Base-by-base conservation (phyloP, 1,140 invertebrate genomes). In the Lutraria rhynchaena region DNA sequence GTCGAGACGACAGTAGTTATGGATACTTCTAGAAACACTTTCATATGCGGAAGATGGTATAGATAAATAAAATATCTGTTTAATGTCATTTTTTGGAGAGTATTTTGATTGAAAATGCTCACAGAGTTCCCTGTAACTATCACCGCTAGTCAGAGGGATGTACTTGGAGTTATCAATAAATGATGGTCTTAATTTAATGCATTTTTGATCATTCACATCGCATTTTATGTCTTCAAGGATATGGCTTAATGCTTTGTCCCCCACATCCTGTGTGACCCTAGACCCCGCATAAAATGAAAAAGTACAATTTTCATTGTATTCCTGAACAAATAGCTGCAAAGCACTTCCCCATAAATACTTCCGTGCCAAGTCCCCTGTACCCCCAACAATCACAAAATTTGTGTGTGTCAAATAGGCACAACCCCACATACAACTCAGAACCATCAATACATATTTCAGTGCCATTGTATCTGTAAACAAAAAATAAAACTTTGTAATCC, bases 341-440 rank as follows among this genome's bases (percentile, higher is more conserved):
- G 89, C 57, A 46, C 86, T 84, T 61, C 87, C 83, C 90, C 90
- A 91, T 7, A 91, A 84, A 57, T 91, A 91, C 80, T 91, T 91
- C 37, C 83, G 81, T 0, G 90, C 90, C 46, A 91, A 74, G 53
- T 91, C 89, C 37, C 90, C 90, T 29, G 85, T 87, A 13, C 86
- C 89, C 24, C 90, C 88, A 5, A 89, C 29, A n/a, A 90, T 60
- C 22, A 89, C 73, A 19, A 89, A 35, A 41, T 87, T 84, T 27
- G 86, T 87, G 53, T 87, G 88, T 33, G 5, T 41, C 37, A 41
- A 7, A 41, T 5, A 7, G 15, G 15, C 37, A 41, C 37, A 7
- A 41, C 15, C 37, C 5, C 5, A 41, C 37, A 41, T 41, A 15
- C 37, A 5, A 7, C 5, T 5, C 37, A 41, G 15, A 5, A 41